These are phyloP conservation scores for Picus viridis DNA, from an alignment of 2,797 vertebrate genomes.

Conservation along the genomic window DNA sequence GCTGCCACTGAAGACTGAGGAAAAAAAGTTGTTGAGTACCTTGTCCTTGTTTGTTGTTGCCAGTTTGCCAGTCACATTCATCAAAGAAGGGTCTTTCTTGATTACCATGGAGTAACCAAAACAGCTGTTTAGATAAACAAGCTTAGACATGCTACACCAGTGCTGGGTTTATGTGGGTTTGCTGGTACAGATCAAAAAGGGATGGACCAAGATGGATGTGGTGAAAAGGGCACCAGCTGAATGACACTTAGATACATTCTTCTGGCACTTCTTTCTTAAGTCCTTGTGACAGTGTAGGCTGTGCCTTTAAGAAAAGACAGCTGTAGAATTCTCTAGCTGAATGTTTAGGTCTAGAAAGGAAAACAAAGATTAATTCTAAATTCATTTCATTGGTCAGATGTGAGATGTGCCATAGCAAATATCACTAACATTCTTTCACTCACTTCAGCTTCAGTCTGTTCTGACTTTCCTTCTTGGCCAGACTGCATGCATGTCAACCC, in stretches of 20 bases:
- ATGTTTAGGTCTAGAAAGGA: too few relatives aligned
- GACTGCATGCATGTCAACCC: too few relatives aligned
- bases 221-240: background rate
- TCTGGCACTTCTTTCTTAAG: background rate
- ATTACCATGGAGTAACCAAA: background rate
- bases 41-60: background rate
- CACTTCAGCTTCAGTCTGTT: too few relatives aligned
- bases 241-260: background rate
- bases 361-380: too few relatives aligned
- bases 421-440: too few relatives aligned
- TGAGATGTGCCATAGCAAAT: too few relatives aligned
- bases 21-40: background rate
- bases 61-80: accelerated
- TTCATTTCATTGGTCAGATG: too few relatives aligned
- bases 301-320: too few relatives aligned
- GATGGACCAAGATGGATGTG: background rate
- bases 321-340: too few relatives aligned
- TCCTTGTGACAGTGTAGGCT: too few relatives aligned
- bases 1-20: background rate
- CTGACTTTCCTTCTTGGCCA: too few relatives aligned
- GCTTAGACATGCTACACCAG: background rate
- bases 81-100: background rate
- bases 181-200: background rate
- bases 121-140: background rate
- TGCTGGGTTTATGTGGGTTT: background rate